Evolutionary conservation across 2,888 invertebrate species (phyloP).

Genomic region (Rosalia funebris): DNA sequence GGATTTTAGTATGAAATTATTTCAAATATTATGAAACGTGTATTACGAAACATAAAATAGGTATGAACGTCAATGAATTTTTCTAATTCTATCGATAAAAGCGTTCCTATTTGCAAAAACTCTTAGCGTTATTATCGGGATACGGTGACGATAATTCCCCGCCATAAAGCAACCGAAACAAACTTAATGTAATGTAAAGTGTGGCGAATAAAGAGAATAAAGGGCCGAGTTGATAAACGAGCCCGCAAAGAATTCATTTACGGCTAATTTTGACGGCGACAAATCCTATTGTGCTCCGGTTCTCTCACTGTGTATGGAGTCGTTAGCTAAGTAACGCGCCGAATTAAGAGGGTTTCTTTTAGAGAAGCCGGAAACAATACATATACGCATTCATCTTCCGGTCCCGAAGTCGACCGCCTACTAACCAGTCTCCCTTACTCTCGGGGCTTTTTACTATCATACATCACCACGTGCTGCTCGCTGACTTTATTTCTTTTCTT

Average conservation of each 20-base stretch:
- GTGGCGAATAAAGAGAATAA: conserved; percentile 57
- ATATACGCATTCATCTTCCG: conserved; percentile 65
- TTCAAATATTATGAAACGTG: no score
- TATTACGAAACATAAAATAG: no score
- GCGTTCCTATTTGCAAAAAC: conserved; percentile 22
- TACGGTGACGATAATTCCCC: conserved; percentile 27
- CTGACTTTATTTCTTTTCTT: conserved; percentile 39
- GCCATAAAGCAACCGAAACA: conserved; percentile 50
- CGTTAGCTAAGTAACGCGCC: conserved; percentile 64
- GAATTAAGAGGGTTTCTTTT: conserved; percentile 65
- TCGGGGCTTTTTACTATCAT: conserved; percentile 48
- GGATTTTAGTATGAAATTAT: no score
- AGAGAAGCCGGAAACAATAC: conserved; percentile 64
- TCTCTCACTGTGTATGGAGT: conserved; percentile 55
- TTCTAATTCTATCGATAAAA: neutral
- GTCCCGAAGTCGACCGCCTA: conserved; percentile 43
- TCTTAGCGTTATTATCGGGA: conserved; percentile 25
- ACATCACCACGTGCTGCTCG: conserved; percentile 47
- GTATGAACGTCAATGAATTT: no score
- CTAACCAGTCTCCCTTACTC: conserved; percentile 39
- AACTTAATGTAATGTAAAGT: conserved; percentile 56
- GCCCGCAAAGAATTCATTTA: conserved; percentile 61
- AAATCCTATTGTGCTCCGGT: conserved; percentile 58
- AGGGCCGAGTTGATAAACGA: conserved; percentile 58
- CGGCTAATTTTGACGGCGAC: conserved; percentile 62